A percentile compares a stretch with the other conserved stretches of the same genome.
These are phyloP conservation scores for Unio pictorum DNA, from an alignment of 2,888 invertebrate genomes.

Conservation along the genomic window DNA sequence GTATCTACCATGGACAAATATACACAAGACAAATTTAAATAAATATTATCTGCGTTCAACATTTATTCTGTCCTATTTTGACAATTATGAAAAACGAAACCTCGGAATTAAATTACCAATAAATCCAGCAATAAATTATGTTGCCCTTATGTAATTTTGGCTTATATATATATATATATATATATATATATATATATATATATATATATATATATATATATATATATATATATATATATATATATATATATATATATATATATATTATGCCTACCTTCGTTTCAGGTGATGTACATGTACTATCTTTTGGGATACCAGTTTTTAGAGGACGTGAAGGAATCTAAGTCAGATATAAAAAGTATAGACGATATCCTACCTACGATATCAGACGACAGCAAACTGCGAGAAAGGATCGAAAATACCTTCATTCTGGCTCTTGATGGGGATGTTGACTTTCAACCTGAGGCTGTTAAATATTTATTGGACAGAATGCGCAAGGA, in stretches of 20 bases:
- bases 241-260: background rate
- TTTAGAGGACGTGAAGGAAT: slow-evolving; percentile 77
- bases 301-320: slow-evolving; percentile 94
- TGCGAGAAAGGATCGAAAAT: background rate
- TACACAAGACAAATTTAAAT: no score
- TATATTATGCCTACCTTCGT: background rate
- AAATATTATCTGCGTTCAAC: no score
- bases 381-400: background rate
- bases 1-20: no score
- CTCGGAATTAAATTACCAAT: no score
- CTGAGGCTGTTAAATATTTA: slow-evolving; percentile 10
- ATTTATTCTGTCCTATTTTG: no score
- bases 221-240: slow-evolving; percentile 7
- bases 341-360: no score
- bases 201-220: slow-evolving; percentile 6
- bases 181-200: background rate
- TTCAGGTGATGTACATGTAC: slow-evolving; percentile 99
- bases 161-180: background rate
- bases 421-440: slow-evolving; percentile 11
- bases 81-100: no score
- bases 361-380: no score
- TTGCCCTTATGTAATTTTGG: no score
- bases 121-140: no score
- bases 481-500: slow-evolving; percentile 17
- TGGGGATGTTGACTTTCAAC: slow-evolving; percentile 15